Evolutionary conservation across 2,888 invertebrate species (phyloP).

Genomic region (Trissoscelio sp.): DNA sequence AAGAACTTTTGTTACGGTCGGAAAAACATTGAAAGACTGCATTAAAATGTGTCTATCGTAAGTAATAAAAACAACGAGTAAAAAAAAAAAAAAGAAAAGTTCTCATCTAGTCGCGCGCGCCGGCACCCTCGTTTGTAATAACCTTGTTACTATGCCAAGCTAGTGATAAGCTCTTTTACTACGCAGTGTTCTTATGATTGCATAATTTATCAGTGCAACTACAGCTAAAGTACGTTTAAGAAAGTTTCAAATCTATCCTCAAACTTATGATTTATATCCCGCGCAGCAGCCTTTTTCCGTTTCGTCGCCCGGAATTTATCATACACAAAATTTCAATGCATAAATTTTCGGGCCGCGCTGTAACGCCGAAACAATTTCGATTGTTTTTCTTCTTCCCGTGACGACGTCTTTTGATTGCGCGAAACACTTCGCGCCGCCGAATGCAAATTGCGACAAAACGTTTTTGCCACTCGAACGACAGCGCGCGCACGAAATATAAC

Average conservation of each 20-base stretch:
- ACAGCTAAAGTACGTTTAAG: constrained; percentile 40
- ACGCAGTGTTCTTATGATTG: constrained; percentile 39
- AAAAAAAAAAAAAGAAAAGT: too few species aligned
- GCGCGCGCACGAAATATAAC: background rate
- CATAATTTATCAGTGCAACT: constrained; percentile 48
- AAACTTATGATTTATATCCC: constrained; percentile 35
- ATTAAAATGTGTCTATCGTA: too few species aligned
- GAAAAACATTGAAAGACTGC: too few species aligned
- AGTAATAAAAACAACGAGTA: too few species aligned
- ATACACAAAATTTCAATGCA: constrained; percentile 48
- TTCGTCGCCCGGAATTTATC: constrained; percentile 19
- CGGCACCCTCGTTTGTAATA: constrained; percentile 17
- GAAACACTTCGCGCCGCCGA: background rate
- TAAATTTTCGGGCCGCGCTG: constrained; percentile 9
- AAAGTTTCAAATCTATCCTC: constrained; percentile 38
- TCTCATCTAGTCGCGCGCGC: too few species aligned
- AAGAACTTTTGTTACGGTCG: too few species aligned
- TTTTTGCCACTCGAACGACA: constrained; percentile 29
- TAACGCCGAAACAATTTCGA: constrained; percentile 23
- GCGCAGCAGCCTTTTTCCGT: constrained; percentile 12
- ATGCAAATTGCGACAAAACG: constrained; percentile 29
- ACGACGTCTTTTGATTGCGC: constrained; percentile 6
- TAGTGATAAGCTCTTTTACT: constrained; percentile 39
- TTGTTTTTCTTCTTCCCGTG: constrained; percentile 5
- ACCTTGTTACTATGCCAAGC: constrained; percentile 36